Evolutionary conservation across 2,113 vertebrate species (phyloP).

Genomic region (Terrapene triunguis): DNA sequence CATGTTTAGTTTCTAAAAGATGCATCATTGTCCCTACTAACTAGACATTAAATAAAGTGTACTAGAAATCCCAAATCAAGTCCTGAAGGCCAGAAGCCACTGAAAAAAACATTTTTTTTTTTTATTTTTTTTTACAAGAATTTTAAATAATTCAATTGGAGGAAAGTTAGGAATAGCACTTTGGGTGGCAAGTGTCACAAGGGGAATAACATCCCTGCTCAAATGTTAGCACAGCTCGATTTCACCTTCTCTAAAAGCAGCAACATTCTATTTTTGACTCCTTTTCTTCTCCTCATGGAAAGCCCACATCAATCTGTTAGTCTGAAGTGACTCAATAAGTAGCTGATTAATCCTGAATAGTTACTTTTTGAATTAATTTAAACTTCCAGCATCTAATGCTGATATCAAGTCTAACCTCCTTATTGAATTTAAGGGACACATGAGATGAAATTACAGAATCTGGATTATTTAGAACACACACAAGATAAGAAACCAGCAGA

Average conservation of each 20-base stretch:
- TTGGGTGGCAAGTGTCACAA: background rate
- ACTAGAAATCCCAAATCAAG: background rate
- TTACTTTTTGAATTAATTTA: background rate
- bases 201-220: background rate
- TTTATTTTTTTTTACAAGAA: background rate
- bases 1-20: slow-evolving; percentile 5
- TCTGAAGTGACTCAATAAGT: background rate
- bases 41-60: background rate
- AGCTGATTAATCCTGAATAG: background rate
- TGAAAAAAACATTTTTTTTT: background rate
- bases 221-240: background rate
- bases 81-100: background rate
- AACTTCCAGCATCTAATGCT: too few species aligned
- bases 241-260: background rate
- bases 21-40: slow-evolving; percentile 60
- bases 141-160: background rate
- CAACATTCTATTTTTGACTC: background rate
- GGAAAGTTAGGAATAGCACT: background rate
- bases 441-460: too few species aligned
- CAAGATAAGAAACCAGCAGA: background rate
- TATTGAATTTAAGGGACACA: too few species aligned
- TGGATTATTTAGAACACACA: background rate
- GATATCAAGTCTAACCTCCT: too few species aligned
- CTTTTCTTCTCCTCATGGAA: background rate
- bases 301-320: background rate